These are phyloP conservation scores for Puntigrus tetrazona DNA, from an alignment of 2,113 vertebrate genomes.

Conservation along the genomic window DNA sequence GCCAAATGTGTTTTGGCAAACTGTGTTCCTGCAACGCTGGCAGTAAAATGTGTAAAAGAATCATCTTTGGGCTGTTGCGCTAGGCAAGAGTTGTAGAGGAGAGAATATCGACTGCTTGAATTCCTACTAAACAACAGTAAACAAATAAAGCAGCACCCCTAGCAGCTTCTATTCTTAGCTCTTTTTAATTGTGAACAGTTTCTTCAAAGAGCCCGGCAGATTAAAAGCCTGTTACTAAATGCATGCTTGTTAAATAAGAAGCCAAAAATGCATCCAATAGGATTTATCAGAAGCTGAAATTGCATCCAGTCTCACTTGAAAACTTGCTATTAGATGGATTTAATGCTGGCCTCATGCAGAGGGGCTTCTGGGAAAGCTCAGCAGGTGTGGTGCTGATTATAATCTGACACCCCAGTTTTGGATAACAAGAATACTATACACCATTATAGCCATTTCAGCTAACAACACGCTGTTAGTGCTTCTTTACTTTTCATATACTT, in stretches of 20 bases:
- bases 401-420: constrained; percentile 65
- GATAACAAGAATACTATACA: constrained; percentile 62
- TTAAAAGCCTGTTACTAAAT: constrained; percentile 28
- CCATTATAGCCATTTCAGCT: constrained; percentile 2
- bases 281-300: constrained; percentile 30
- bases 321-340: constrained; percentile 62
- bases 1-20: constrained; percentile 68
- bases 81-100: constrained; percentile 48
- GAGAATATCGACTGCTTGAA: constrained; percentile 54
- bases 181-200: constrained; percentile 28
- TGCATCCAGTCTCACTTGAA: constrained; percentile 53
- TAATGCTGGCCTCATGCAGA: constrained; percentile 69
- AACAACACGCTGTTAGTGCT: constrained; percentile 5
- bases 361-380: constrained; percentile 70
- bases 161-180: constrained; percentile 27
- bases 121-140: constrained; percentile 13
- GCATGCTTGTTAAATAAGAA: constrained; percentile 31
- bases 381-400: constrained; percentile 73
- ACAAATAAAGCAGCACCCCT: constrained; percentile 24
- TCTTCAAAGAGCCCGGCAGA: constrained; percentile 11
- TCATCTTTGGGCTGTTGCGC: constrained; percentile 57
- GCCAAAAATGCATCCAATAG: constrained; percentile 49
- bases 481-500: background rate
- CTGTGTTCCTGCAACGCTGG: constrained; percentile 62
- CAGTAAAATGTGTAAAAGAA: constrained; percentile 67